A percentile compares a stretch with the other conserved stretches of the same genome.
Evolutionary conservation across 2,888 invertebrate species (phyloP).

Genomic region (Heteromyza rotundicornis): DNA sequence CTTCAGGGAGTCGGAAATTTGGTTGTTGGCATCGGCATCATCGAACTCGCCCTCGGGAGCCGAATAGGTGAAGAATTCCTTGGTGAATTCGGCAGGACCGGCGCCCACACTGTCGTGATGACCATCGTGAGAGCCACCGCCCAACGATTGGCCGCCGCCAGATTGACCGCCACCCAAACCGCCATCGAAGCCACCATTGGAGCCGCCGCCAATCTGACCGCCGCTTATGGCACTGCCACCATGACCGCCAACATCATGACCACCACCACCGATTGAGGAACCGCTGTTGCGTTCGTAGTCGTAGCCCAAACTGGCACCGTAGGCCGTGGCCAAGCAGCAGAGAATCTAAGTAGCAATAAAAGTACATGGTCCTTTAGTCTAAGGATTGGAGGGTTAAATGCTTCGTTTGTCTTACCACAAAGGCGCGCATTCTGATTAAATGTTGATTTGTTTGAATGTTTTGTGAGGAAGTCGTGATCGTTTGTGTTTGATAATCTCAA

Average conservation of each 20-base stretch:
- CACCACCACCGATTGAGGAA: background rate
- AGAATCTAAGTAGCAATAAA: slow-evolving; percentile 29
- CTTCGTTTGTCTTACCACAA: slow-evolving; percentile 9
- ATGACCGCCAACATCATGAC: background rate
- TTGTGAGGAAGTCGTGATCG: background rate
- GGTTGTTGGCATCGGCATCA: slow-evolving; percentile 21
- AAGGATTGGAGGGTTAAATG: slow-evolving; percentile 13
- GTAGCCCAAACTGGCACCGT: slow-evolving; percentile 36
- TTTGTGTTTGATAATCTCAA: background rate
- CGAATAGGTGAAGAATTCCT: slow-evolving; percentile 38
- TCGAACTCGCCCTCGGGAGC: slow-evolving; percentile 38
- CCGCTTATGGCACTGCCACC: background rate
- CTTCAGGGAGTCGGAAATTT: slow-evolving; percentile 26
- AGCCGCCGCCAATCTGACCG: slow-evolving; percentile 8
- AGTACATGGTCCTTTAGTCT: too few relatives aligned
- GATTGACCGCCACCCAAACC: slow-evolving; percentile 10
- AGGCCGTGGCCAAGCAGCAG: slow-evolving; percentile 32
- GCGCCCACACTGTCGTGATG: background rate
- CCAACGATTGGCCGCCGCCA: background rate
- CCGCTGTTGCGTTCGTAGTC: slow-evolving; percentile 29
- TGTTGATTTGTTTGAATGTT: background rate
- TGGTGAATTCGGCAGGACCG: slow-evolving; percentile 24
- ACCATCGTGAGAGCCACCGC: slow-evolving; percentile 7
- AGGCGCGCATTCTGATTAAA: background rate
- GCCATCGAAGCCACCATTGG: slow-evolving; percentile 10